Percentiles rank a stretch among this genome's conserved stretches.
Conservation (phyloP, 2,113 vertebrate genomes). For the Nerophis lumbriciformis region DNA sequence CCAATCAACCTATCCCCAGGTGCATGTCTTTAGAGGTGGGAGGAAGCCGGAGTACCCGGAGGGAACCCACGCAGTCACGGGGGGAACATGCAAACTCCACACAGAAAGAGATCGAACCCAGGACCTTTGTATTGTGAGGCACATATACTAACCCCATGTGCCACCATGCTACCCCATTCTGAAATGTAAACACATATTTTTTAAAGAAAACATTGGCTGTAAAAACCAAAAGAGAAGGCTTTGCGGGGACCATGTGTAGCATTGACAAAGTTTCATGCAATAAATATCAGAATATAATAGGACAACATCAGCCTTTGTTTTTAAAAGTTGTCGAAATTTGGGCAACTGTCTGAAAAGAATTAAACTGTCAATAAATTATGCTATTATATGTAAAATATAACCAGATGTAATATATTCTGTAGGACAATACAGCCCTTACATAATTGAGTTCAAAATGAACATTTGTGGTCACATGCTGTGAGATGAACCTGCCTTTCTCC, state of each 20-base stretch:
- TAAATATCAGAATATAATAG: background rate
- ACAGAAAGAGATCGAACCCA: no score
- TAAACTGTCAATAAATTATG: background rate
- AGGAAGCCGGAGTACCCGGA: no score
- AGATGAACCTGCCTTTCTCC: background rate
- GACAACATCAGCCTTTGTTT: conserved; percentile 10
- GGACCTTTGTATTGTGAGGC: no score
- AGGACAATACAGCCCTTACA: no score
- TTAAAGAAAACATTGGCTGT: conserved; percentile 12
- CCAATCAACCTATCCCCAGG: no score
- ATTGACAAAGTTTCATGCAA: background rate
- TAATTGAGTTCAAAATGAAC: background rate
- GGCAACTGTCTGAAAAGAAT: background rate
- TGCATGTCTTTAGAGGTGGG: no score
- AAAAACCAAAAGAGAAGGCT: conserved; percentile 19
- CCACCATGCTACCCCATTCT: background rate
- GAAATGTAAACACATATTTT: conserved; percentile 44
- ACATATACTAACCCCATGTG: no score
- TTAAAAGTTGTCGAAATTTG: conserved; percentile 7
- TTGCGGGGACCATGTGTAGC: background rate
- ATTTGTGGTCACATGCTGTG: background rate
- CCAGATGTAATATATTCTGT: background rate
- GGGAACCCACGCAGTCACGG: no score
- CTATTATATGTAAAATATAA: conserved; percentile 5
- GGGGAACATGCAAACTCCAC: no score